A percentile compares a stretch with the other conserved stretches of the same genome.
Conservation (phyloP, 2,797 vertebrate genomes). For the Myotis vivesi region DNA sequence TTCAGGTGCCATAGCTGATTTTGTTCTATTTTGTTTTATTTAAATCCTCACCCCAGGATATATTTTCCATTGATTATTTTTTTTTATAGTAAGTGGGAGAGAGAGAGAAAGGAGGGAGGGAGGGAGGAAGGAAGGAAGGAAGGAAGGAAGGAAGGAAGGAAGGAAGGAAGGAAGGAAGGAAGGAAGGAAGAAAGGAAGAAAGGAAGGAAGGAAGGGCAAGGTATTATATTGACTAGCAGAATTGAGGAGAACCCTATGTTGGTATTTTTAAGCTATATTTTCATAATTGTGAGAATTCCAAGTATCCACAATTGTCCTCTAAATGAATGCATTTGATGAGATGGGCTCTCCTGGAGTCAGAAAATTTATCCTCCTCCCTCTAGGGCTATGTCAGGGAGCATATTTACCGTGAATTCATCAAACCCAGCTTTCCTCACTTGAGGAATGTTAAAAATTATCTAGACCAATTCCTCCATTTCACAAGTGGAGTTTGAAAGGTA, state of each 20-base stretch:
- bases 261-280: neutral
- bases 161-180: too few species aligned
- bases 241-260: neutral
- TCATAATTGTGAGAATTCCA: neutral
- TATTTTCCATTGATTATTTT: too few species aligned
- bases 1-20: too few species aligned
- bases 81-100: too few species aligned
- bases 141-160: too few species aligned
- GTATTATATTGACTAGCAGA: neutral
- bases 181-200: too few species aligned
- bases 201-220: too few species aligned
- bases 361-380: neutral
- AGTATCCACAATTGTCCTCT: neutral
- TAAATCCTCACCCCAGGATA: too few species aligned
- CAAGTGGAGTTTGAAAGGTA: neutral
- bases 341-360: neutral
- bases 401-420: neutral
- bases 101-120: accelerated
- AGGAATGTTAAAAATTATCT: neutral
- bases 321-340: neutral
- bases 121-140: too few species aligned
- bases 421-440: neutral
- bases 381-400: neutral
- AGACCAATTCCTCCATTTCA: neutral
- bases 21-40: too few species aligned